These are phyloP conservation scores for Catagonus wagneri DNA, from an alignment of 2,113 vertebrate genomes.

Conservation along the genomic window DNA sequence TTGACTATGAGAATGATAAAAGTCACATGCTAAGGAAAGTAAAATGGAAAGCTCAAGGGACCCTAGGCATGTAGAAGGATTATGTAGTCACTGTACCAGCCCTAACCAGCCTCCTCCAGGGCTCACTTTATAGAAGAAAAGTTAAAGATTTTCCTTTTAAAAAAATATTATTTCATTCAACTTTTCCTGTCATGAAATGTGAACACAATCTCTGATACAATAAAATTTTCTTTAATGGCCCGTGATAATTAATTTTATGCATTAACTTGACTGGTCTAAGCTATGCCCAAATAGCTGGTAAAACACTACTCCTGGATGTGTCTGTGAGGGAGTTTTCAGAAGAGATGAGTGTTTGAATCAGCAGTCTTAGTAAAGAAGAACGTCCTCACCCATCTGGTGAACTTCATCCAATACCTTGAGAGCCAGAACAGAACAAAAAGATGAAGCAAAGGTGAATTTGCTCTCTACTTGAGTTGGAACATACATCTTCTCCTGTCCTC, in stretches of 20 bases:
- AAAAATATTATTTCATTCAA: not conserved
- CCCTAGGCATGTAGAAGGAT: not conserved
- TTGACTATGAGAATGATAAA: slow-evolving; percentile 2
- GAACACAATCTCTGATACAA: not conserved
- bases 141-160: not conserved
- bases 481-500: not conserved
- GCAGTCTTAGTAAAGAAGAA: not conserved
- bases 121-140: not conserved
- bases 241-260: not conserved
- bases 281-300: not conserved
- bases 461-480: not conserved
- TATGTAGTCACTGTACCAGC: not conserved
- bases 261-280: not conserved
- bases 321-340: not conserved
- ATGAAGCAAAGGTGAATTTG: not conserved
- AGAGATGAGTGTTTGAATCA: not conserved
- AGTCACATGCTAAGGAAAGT: not conserved
- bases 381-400: not conserved
- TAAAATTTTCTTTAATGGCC: not conserved
- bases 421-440: not conserved
- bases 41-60: not conserved
- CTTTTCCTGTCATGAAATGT: not conserved
- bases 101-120: not conserved
- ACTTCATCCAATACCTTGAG: not conserved
- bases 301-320: not conserved